Evolutionary conservation across 2,797 vertebrate genomes (phyloP).

Genomic region (Semaprochilodus insignis): DNA sequence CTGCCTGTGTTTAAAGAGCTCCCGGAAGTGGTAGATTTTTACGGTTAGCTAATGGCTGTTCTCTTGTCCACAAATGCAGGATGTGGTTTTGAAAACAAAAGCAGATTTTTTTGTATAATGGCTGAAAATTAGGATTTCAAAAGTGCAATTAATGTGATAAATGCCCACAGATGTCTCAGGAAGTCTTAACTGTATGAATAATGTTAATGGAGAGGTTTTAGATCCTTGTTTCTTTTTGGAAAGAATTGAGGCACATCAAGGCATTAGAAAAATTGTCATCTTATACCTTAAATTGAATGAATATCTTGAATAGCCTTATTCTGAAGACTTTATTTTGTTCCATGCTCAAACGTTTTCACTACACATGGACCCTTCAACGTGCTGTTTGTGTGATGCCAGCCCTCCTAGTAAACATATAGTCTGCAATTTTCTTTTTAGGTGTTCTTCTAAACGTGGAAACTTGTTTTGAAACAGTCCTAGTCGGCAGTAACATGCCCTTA

Average conservation of each 20-base stretch:
- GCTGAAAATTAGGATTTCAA: conserved; percentile 19
- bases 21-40: background rate
- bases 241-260: background rate
- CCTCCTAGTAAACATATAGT: background rate
- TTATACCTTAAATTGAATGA: background rate
- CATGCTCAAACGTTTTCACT: no score
- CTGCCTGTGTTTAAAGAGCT: background rate
- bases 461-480: no score
- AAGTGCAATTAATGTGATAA: conserved; percentile 5
- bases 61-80: conserved; percentile 16
- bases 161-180: background rate
- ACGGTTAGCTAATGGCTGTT: background rate
- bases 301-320: background rate
- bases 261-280: background rate
- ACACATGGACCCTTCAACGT: no score
- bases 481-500: no score
- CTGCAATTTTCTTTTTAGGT: no score
- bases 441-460: no score
- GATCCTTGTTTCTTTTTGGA: background rate
- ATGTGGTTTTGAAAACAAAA: conserved; percentile 30
- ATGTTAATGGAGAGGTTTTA: background rate
- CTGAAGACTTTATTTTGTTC: background rate
- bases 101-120: conserved; percentile 1
- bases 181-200: background rate
- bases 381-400: background rate